These are phyloP conservation scores for Ericerus pela DNA, from an alignment of 1,140 invertebrate species.

Conservation along the genomic window DNA sequence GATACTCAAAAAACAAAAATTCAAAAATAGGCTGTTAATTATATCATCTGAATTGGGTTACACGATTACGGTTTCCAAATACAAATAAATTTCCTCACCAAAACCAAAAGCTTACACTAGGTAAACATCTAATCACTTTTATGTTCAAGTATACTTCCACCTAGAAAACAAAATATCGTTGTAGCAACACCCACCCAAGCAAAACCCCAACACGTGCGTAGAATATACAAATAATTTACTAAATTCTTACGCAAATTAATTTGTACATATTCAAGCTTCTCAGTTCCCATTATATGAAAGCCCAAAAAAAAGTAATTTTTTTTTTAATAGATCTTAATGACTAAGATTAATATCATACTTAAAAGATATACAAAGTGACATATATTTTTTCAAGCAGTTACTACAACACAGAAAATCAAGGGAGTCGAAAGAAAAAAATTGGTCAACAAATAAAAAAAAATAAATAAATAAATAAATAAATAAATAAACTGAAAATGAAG, in stretches of 20 bases:
- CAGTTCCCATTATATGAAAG: constrained; percentile 2
- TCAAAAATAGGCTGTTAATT: no score
- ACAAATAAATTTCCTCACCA: no score
- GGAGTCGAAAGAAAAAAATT: background rate
- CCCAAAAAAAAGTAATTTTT: background rate
- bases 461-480: background rate
- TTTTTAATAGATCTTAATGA: background rate
- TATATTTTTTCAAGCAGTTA: no score
- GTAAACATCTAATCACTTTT: no score
- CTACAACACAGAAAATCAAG: background rate
- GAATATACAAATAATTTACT: background rate
- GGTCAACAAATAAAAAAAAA: background rate
- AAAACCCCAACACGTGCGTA: background rate
- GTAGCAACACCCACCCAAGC: background rate
- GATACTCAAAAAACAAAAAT: no score
- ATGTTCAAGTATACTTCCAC: no score
- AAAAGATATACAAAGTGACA: no score
- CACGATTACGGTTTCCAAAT: no score
- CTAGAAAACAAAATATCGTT: no score
- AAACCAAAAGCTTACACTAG: no score
- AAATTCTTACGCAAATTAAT: constrained; percentile 5
- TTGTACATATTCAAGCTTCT: constrained; percentile 9
- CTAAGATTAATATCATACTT: background rate
- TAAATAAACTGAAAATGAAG: background rate
- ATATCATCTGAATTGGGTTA: no score